phyloP scores from a whole-genome alignment of 2,888 invertebrate species.

The Escarpia spicata region DNA sequence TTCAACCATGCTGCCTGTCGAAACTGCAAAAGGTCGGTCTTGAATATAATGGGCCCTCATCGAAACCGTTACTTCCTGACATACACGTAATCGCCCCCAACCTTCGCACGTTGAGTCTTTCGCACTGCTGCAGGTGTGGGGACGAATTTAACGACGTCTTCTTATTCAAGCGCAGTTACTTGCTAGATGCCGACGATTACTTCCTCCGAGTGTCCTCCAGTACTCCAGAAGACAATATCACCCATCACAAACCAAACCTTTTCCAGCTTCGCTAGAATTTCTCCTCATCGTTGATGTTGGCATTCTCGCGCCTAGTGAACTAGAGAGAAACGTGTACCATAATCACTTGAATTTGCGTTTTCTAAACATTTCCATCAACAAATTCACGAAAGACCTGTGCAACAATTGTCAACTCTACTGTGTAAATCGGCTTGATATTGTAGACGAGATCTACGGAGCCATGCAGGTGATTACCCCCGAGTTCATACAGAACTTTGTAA shows the following conservation, averaged over 20 bases:
- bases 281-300: background rate
- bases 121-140: no score
- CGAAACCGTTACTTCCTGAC: no score
- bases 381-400: background rate
- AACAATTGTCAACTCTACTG: background rate
- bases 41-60: no score
- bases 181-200: no score
- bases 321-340: background rate
- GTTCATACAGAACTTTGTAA: background rate
- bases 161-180: no score
- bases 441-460: background rate
- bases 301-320: background rate
- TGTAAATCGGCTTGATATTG: background rate
- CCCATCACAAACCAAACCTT: background rate
- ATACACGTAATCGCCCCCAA: no score
- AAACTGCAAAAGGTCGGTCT: no score
- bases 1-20: no score
- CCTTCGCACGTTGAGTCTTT: no score
- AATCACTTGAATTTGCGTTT: background rate
- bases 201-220: no score
- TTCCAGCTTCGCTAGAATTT: background rate
- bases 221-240: no score
- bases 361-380: slow-evolving; percentile 8
- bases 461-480: background rate
- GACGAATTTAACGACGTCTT: no score